Evolutionary conservation across 64 coral and sea anemone genomes (phyloP), one percentile per base, ranked within the genome.

Genomic region (Cladopsammia gracilis): DNA sequence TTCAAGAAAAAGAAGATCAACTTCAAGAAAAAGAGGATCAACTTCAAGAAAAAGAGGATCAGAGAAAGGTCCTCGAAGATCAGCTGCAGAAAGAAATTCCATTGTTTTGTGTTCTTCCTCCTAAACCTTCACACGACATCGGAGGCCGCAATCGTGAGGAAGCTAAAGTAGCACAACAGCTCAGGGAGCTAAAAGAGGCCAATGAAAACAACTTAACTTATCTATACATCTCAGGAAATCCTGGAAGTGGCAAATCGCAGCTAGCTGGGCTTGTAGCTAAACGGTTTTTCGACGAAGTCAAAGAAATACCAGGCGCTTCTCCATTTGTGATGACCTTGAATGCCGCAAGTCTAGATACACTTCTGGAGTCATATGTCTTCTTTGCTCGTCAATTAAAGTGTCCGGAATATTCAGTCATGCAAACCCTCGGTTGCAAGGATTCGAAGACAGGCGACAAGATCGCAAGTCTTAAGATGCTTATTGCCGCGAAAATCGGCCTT

Each of bases 291-390:
- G 59, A 43, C 10, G 26, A 46, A n/a, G 10, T 43, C 25, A 19
- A 8, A 15, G 13, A 2, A 34, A 61, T 6, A 56, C 25, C 20
- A 18, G 45, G 11, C 4, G 13, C 2, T 26, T 16, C 44, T 10
- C 57, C 26, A 62, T 84, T 84, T 45, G 80, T 67, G 11, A 25
- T 64, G 11, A 84, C 59, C 56, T 23, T 84, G n/a, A 65, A 84
- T 45, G 80, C 80, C 25, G 60, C 57, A 6, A 84, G 23, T 19
- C 46, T 44, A 6, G 58, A 84, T 20, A 64, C 80, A 19, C 60
- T 84, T 25, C 10, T 64, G 6, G 1, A 84, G 15, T 84, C 80
- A 4, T 84, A 66, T 46, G 47, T 42, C 12, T 22, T 24, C 5
- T 64, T 84, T 62, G 59, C 80, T 20, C 24, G 19, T 15, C 60